Percentiles rank a stretch among this genome's conserved stretches.
These are phyloP conservation scores for Sebastolobus alascanus DNA, from an alignment of 2,797 vertebrate genomes.

Conservation along the genomic window DNA sequence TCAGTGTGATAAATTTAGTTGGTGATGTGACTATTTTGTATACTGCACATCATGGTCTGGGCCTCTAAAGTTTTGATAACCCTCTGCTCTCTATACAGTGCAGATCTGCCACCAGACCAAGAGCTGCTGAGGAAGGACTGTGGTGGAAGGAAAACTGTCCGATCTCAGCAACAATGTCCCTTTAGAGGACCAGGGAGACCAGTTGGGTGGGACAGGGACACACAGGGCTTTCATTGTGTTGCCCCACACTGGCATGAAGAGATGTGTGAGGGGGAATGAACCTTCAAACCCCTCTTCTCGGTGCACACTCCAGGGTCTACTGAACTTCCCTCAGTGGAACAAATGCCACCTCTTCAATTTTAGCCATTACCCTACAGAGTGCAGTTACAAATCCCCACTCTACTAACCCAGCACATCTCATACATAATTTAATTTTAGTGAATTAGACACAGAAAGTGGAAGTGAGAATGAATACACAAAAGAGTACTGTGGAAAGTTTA, in stretches of 20 bases:
- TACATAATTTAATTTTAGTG: constrained; percentile 12
- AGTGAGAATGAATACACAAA: constrained; percentile 4
- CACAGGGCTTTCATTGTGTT: constrained; percentile 54
- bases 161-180: constrained; percentile 40
- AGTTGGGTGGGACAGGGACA: constrained; percentile 29
- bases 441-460: constrained; percentile 24
- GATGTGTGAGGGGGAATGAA: constrained; percentile 7
- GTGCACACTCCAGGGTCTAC: constrained; percentile 27
- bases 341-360: constrained; percentile 39
- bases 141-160: constrained; percentile 15
- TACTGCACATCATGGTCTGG: neutral
- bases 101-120: neutral
- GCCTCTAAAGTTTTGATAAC: constrained; percentile 1
- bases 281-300: constrained; percentile 17
- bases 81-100: neutral
- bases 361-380: constrained; percentile 33
- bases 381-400: constrained; percentile 61
- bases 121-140: constrained; percentile 2
- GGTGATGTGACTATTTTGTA: neutral
- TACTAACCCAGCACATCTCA: constrained; percentile 47
- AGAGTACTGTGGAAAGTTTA: neutral
- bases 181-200: constrained; percentile 19
- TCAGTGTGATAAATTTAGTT: neutral
- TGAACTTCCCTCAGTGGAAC: constrained; percentile 26
- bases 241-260: neutral